A percentile compares a stretch with the other conserved stretches of the same genome.
phyloP scores from a whole-genome alignment of 2,888 invertebrate species.

The Onthophagus sagittarius region DNA sequence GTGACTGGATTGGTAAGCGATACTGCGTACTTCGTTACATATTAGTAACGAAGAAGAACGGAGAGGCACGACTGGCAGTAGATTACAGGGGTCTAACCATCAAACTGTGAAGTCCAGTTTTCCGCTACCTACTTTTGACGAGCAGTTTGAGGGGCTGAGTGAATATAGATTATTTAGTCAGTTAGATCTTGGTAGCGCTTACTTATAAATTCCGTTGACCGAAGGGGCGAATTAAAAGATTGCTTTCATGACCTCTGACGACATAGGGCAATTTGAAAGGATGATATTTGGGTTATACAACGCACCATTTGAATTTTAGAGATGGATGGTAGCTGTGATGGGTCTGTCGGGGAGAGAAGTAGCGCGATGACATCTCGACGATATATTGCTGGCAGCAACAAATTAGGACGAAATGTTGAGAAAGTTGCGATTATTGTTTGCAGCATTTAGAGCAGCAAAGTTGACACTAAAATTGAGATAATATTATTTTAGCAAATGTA shows the following conservation, averaged over 20 bases:
- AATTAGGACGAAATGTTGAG: background rate
- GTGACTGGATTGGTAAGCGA: constrained; percentile 20
- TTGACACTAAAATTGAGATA: constrained; percentile 35
- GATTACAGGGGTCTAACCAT: constrained; percentile 36
- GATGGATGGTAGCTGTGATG: constrained; percentile 4
- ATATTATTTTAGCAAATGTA: constrained; percentile 28
- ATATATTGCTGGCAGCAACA: constrained; percentile 6
- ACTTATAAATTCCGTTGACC: constrained; percentile 30
- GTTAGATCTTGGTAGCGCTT: constrained; percentile 7
- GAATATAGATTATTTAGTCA: constrained; percentile 33
- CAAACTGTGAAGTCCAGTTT: constrained; percentile 37
- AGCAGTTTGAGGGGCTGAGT: constrained; percentile 29
- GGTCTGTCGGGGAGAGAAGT: background rate
- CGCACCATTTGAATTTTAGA: constrained; percentile 33
- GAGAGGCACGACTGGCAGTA: constrained; percentile 32
- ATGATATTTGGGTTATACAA: constrained; percentile 42
- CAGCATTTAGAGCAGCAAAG: constrained; percentile 22
- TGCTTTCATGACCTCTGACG: constrained; percentile 20
- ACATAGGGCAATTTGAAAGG: constrained; percentile 36
- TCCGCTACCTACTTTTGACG: constrained; percentile 32
- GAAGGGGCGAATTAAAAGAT: constrained; percentile 34
- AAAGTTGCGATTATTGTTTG: constrained; percentile 19
- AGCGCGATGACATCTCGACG: constrained; percentile 14
- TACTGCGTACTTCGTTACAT: constrained; percentile 27
- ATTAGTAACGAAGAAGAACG: constrained; percentile 31